Percentiles rank a stretch among this genome's conserved stretches.
These are phyloP conservation scores for Diabrotica virgifera DNA, from an alignment of 1,140 invertebrate species.

Conservation along the genomic window DNA sequence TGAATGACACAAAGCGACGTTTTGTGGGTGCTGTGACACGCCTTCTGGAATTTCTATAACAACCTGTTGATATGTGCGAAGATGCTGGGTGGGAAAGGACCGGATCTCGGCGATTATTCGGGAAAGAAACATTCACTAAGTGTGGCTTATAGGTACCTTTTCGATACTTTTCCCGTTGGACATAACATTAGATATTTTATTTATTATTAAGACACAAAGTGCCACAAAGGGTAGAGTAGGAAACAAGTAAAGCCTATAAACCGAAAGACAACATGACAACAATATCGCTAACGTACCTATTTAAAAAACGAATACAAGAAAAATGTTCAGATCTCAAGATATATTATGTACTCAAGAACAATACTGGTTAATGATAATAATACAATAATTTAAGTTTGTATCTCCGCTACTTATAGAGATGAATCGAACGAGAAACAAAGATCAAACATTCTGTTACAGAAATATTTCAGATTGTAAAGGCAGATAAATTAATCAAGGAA, in stretches of 20 bases:
- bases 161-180: not conserved
- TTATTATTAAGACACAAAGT: no score
- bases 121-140: not conserved
- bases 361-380: no score
- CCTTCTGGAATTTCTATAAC: conserved; percentile 27
- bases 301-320: not conserved
- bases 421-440: no score
- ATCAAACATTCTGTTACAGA: no score
- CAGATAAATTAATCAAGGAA: no score
- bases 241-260: not conserved
- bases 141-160: not conserved
- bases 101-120: not conserved
- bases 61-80: conserved; percentile 35
- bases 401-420: no score
- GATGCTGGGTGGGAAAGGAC: conserved; percentile 3
- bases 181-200: no score
- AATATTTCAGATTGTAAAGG: no score
- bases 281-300: not conserved
- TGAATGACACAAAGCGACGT: conserved; percentile 41
- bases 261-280: not conserved
- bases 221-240: not conserved
- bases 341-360: no score
- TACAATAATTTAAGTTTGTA: no score
- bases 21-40: conserved; percentile 31
- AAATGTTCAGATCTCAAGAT: no score